Conservation (phyloP, 92 coral and sea anemone species). For the Palythoa grandiflora region DNA sequence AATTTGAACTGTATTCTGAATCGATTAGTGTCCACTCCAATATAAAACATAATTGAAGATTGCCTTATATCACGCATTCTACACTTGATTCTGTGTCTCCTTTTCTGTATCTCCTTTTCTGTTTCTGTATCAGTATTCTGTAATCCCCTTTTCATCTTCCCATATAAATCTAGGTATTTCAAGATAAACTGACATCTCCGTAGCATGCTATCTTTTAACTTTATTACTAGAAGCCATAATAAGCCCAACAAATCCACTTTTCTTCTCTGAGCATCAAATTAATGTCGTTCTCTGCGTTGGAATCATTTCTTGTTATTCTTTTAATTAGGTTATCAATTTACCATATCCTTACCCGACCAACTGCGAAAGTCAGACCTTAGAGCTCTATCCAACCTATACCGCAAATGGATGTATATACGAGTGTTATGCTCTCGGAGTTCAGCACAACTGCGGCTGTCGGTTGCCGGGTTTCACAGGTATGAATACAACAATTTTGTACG, state of each 20-base stretch:
- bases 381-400: constrained; percentile 11
- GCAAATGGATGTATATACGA: constrained; percentile 18
- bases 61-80: no score
- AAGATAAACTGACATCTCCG: no score
- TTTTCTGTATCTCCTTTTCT: no score
- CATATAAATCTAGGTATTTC: no score
- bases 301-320: neutral
- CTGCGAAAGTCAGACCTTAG: constrained; percentile 20
- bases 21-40: no score
- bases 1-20: no score
- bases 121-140: no score
- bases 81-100: no score
- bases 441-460: constrained; percentile 6
- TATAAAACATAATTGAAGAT: no score
- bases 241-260: neutral
- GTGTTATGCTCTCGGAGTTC: neutral
- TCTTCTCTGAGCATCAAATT: neutral
- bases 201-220: no score
- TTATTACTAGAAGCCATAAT: no score
- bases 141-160: no score
- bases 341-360: constrained; percentile 33
- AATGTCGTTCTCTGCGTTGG: neutral
- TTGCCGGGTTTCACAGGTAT: neutral
- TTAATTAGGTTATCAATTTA: constrained; percentile 15
- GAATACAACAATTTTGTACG: neutral